Evolutionary conservation across 2,797 vertebrate genomes (phyloP).

Genomic region (Muraenolepis orangiensis): DNA sequence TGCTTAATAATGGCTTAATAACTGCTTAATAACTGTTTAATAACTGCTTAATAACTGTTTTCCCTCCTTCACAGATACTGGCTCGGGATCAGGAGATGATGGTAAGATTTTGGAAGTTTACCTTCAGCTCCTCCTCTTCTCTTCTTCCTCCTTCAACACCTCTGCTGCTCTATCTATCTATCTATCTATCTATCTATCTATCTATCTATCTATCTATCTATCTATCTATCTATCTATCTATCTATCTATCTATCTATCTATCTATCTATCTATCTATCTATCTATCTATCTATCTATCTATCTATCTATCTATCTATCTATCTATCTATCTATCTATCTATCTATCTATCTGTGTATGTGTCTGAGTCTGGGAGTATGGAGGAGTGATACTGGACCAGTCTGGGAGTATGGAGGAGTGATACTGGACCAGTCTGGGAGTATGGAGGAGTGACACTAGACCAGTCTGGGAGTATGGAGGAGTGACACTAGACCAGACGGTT

Average conservation of each 20-base stretch:
- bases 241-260: too few relatives aligned
- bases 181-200: background rate
- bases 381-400: background rate
- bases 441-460: background rate
- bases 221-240: background rate
- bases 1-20: too few relatives aligned
- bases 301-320: background rate
- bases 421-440: background rate
- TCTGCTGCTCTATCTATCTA: background rate
- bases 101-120: constrained; percentile 82
- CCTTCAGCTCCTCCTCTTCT: constrained; percentile 7
- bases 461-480: too few relatives aligned
- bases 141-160: constrained; percentile 18
- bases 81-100: constrained; percentile 95
- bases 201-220: background rate
- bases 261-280: background rate
- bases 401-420: too few relatives aligned
- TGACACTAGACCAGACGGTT: background rate
- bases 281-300: background rate
- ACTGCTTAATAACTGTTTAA: constrained; percentile 11
- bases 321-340: background rate
- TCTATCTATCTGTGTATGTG: too few relatives aligned
- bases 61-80: constrained; percentile 82
- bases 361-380: too few relatives aligned
- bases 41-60: constrained; percentile 52